These are phyloP conservation scores for Leptodactylus fallax DNA, from an alignment of 2,797 vertebrate species.

Conservation along the genomic window DNA sequence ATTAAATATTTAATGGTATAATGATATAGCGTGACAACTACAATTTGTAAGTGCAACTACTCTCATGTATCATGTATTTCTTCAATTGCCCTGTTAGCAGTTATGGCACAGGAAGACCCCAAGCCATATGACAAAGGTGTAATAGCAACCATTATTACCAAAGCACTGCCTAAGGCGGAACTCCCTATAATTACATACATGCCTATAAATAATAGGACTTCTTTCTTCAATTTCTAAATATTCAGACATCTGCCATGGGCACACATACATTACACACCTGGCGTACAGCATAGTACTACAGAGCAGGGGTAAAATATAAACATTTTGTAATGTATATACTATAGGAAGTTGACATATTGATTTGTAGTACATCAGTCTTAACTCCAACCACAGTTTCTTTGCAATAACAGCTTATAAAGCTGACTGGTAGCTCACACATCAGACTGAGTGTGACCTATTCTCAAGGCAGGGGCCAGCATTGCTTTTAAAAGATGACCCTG, in stretches of 20 bases:
- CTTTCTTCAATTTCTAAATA: no score
- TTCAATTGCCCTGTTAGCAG: no score
- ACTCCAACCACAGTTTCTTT: conserved; percentile 6
- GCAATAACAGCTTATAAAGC: background rate
- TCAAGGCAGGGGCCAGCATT: conserved; percentile 22
- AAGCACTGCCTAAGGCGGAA: background rate
- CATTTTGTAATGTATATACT: background rate
- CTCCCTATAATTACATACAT: background rate
- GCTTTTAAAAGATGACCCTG: conserved; percentile 50
- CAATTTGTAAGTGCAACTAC: no score
- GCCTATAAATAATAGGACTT: background rate
- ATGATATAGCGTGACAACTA: no score
- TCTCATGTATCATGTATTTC: no score
- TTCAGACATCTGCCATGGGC: background rate
- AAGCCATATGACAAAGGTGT: background rate
- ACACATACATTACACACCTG: background rate
- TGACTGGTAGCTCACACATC: conserved; percentile 24
- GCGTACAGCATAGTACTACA: background rate
- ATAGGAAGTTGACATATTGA: conserved; percentile 21
- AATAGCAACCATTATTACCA: background rate
- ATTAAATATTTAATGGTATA: no score
- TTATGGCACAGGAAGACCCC: background rate
- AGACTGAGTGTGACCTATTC: conserved; percentile 22
- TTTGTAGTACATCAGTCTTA: conserved; percentile 14
- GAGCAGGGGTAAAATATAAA: background rate